These are phyloP conservation scores for Exaiptasia diaphana DNA, from an alignment of 64 coral and sea anemone genomes.

Conservation along the genomic window DNA sequence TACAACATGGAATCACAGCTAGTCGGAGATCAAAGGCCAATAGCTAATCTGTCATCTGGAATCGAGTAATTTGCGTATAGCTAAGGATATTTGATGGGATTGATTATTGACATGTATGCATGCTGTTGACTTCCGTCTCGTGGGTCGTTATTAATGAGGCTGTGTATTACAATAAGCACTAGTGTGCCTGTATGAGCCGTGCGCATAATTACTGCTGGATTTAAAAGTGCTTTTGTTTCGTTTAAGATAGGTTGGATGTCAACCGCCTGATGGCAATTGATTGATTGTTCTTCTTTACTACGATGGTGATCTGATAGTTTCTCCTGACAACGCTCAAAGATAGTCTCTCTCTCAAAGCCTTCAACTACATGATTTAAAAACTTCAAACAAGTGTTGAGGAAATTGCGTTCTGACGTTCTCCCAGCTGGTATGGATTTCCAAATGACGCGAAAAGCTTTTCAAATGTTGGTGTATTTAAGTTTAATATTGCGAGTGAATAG, in stretches of 20 bases:
- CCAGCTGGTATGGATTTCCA: not conserved
- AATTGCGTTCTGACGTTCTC: not conserved
- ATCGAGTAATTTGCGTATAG: not conserved
- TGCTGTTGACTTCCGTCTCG: not conserved
- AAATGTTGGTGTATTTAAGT: not conserved
- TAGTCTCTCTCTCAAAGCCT: not conserved
- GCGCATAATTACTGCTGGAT: not conserved
- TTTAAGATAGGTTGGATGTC: not conserved
- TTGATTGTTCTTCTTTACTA: too few relatives aligned
- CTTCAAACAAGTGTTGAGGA: not conserved
- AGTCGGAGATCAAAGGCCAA: constrained; percentile 5
- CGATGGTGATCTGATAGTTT: too few relatives aligned
- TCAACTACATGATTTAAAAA: not conserved
- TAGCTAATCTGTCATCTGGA: not conserved
- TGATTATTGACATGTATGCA: not conserved
- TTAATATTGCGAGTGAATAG: not conserved
- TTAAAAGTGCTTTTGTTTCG: not conserved
- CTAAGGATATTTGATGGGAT: not conserved
- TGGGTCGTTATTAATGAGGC: not conserved
- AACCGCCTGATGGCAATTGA: not conserved
- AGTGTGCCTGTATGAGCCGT: not conserved
- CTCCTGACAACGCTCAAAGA: too few relatives aligned
- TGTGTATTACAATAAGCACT: not conserved
- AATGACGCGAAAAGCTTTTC: too few relatives aligned
- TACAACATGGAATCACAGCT: not conserved